Base-by-base conservation (phyloP, 2,113 vertebrate species). In the Phyllostomus discolor region DNA sequence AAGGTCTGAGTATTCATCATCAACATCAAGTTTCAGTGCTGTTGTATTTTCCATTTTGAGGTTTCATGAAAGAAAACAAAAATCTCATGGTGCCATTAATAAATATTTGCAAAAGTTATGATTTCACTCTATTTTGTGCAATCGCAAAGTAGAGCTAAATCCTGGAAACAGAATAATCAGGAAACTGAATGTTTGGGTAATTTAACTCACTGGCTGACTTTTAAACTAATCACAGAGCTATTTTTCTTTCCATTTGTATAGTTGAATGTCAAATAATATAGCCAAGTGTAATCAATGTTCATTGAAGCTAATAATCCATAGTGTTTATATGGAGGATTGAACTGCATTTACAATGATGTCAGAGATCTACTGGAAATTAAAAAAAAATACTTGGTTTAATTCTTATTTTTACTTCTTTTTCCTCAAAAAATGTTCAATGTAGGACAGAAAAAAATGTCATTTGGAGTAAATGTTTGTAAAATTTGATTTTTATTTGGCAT, bases 1-100 rank as follows among this genome's bases (percentile, higher is more conserved):
- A 75, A 57, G 17, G 19, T 38, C 48, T 46, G 15, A 8, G 19
- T 26, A n/a, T 35, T 62, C 28, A 67, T 72, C 28, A 62, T 76
- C 43, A 87, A 52, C 54, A 95, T 16, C 33, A 88, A 24, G 3
- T 84, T 78, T 84, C 76, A 90, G 9, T 38, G 31, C 5, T n/a
- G 24, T 20, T 50, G 0, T 90, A 7, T 54, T 54, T 96, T 76
- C n/a, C 28, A 59, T 75, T 35, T 41, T 94, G 43, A 87, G 12
- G n/a, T 57, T 72, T n/a, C 52, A 66, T n/a, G 1, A 95, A 88
- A 20, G 59, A 87, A 96, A 96, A 82, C 17, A 90, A 92, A 94
- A 59, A 69, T 75, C 41, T 81, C 31, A 62, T 4, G 17, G 22
- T 57, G 26, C 5, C 35, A 54, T 72, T 67, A 94, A 76, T 26